These are phyloP conservation scores for Masnerella sp. DNA, from an alignment of 2,888 invertebrate species.

Conservation along the genomic window DNA sequence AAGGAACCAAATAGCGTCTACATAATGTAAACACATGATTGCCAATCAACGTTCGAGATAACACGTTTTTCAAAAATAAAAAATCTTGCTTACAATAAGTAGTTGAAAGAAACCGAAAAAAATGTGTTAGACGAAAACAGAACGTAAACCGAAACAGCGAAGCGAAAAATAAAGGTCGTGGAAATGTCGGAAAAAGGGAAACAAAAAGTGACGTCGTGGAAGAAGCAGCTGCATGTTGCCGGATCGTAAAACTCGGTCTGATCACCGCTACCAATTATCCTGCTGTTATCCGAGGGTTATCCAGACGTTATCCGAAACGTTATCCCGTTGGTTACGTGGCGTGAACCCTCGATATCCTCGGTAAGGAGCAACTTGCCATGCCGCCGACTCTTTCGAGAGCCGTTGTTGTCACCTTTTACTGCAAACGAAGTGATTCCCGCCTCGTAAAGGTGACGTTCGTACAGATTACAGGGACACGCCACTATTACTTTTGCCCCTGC, in stretches of 20 bases:
- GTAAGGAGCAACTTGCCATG: conserved; percentile 46
- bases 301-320: conserved; percentile 74
- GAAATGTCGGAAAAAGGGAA: conserved; percentile 41
- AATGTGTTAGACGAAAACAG: not conserved
- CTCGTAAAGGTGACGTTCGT: conserved; percentile 74
- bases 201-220: conserved; percentile 47
- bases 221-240: conserved; percentile 71
- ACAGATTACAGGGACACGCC: conserved; percentile 67
- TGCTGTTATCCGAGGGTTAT: conserved; percentile 75
- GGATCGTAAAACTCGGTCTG: conserved; percentile 77
- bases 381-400: conserved; percentile 60
- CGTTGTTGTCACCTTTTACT: conserved; percentile 76
- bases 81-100: too few relatives aligned
- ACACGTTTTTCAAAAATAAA: too few relatives aligned
- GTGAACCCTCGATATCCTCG: conserved; percentile 67
- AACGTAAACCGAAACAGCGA: too few relatives aligned
- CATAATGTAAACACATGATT: conserved; percentile 5
- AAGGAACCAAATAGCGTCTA: conserved; percentile 5
- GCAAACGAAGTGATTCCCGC: conserved; percentile 77
- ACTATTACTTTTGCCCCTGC: conserved; percentile 55
- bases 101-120: not conserved
- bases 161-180: conserved; percentile 45
- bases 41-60: not conserved
- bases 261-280: conserved; percentile 78
- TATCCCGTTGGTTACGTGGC: conserved; percentile 69